Evolutionary conservation across 2,797 vertebrate genomes (phyloP).

Genomic region (Clamator glandarius): DNA sequence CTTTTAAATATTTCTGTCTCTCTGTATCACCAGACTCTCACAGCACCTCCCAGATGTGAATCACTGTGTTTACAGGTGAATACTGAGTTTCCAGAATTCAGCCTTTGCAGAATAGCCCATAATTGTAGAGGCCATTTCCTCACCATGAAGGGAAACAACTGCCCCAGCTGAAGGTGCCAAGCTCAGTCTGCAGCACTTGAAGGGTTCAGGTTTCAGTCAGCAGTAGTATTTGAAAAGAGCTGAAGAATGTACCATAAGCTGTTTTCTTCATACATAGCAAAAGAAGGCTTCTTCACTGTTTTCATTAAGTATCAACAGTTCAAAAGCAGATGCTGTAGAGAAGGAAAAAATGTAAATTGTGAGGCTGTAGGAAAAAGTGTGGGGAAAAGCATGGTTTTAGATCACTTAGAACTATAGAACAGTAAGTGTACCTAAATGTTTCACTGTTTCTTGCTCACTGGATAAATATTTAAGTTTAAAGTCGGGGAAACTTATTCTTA

Average conservation of each 20-base stretch:
- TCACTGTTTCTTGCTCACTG: neutral
- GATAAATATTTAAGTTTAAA: slow-evolving; percentile 65
- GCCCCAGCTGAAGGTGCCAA: neutral
- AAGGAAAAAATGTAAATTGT: neutral
- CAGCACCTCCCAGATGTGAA: neutral
- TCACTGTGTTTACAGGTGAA: neutral
- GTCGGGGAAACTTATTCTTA: slow-evolving; percentile 28
- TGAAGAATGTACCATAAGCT: neutral
- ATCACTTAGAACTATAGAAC: neutral
- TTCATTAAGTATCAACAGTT: neutral
- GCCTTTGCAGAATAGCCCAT: neutral
- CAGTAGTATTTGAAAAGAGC: neutral
- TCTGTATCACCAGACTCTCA: neutral
- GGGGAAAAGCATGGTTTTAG: neutral
- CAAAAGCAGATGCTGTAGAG: neutral
- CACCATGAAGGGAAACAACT: neutral
- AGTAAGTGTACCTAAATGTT: neutral
- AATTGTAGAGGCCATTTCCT: neutral
- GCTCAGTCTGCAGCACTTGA: neutral
- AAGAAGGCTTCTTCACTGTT: neutral
- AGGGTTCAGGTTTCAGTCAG: neutral
- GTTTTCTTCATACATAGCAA: neutral
- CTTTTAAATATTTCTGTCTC: neutral
- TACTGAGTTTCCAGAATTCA: neutral
- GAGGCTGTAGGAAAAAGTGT: neutral